A percentile compares a stretch with the other conserved stretches of the same genome.
These are phyloP conservation scores for Pollicipes pollicipes DNA, from an alignment of 1,140 invertebrate species.

Conservation along the genomic window DNA sequence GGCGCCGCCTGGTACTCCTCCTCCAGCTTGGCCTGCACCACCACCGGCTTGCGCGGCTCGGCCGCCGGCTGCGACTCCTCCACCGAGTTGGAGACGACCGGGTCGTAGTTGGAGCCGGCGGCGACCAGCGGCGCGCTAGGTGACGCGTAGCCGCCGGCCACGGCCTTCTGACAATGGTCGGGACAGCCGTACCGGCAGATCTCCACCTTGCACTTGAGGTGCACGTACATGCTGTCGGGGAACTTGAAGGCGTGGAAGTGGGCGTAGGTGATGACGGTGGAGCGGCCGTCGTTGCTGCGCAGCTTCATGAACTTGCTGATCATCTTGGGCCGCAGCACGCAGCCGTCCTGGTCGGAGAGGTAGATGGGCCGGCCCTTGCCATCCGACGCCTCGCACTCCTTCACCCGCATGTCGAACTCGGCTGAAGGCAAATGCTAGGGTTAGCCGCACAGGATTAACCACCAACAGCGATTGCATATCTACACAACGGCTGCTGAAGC, in stretches of 20 bases:
- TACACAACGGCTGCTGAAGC: too few species aligned
- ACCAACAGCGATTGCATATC: too few species aligned
- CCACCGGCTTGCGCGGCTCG: constrained; percentile 12
- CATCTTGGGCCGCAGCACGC: constrained; percentile 63
- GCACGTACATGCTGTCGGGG: too few species aligned
- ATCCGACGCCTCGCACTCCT: constrained; percentile 81
- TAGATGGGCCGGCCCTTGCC: constrained; percentile 66
- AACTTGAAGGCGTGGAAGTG: too few species aligned
- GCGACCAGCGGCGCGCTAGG: too few species aligned
- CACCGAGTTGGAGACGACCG: constrained; percentile 7
- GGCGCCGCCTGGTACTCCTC: constrained; percentile 13
- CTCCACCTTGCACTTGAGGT: constrained; percentile 76
- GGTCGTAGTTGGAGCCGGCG: background rate
- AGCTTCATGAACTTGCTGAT: constrained; percentile 23
- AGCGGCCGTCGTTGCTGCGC: constrained; percentile 49
- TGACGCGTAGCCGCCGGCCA: constrained; percentile 16
- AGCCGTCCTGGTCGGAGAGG: constrained; percentile 77
- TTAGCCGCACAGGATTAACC: too few species aligned
- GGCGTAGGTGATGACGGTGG: constrained; percentile 84
- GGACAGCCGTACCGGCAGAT: constrained; percentile 78
- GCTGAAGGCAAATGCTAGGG: too few species aligned
- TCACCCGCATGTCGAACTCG: too few species aligned
- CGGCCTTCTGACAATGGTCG: constrained; percentile 52
- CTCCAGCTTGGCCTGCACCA: constrained; percentile 12
- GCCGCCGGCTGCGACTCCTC: background rate